These are phyloP conservation scores for Salvator merianae DNA, from an alignment of 2,113 vertebrate species.

Conservation along the genomic window DNA sequence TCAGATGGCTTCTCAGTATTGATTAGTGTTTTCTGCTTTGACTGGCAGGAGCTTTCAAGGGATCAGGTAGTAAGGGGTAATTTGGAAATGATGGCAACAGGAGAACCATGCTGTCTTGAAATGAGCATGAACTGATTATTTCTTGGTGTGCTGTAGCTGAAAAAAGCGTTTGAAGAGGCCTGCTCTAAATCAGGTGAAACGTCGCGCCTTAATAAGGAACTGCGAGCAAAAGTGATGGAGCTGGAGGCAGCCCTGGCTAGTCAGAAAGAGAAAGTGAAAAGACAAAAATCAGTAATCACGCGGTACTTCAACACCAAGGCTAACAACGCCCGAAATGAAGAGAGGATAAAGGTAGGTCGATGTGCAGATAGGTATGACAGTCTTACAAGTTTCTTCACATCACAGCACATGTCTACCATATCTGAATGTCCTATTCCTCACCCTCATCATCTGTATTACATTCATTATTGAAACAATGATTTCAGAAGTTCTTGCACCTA, in stretches of 20 bases:
- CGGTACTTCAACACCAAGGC: constrained; percentile 54
- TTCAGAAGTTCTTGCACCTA: neutral
- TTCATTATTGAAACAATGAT: neutral
- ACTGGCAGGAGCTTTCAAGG: too few species aligned
- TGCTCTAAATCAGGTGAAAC: constrained; percentile 68
- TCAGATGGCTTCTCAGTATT: too few species aligned
- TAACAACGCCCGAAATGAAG: constrained; percentile 51
- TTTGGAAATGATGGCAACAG: neutral
- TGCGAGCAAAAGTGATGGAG: constrained; percentile 63
- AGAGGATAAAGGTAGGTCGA: constrained; percentile 62
- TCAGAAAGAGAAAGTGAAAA: constrained; percentile 68
- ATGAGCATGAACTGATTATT: neutral
- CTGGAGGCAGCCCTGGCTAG: constrained; percentile 58
- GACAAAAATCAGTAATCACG: constrained; percentile 65
- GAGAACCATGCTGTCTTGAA: neutral
- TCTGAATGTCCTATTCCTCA: too few species aligned
- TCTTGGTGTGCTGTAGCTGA: constrained; percentile 58
- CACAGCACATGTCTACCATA: neutral
- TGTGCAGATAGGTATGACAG: neutral
- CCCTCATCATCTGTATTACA: neutral
- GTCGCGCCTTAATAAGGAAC: constrained; percentile 68
- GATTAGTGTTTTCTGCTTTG: too few species aligned
- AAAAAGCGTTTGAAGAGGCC: constrained; percentile 70
- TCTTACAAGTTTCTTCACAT: neutral
- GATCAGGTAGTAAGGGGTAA: too few species aligned